Evolutionary conservation across 2,113 vertebrate genomes (phyloP).

Genomic region (Agelaius phoeniceus): DNA sequence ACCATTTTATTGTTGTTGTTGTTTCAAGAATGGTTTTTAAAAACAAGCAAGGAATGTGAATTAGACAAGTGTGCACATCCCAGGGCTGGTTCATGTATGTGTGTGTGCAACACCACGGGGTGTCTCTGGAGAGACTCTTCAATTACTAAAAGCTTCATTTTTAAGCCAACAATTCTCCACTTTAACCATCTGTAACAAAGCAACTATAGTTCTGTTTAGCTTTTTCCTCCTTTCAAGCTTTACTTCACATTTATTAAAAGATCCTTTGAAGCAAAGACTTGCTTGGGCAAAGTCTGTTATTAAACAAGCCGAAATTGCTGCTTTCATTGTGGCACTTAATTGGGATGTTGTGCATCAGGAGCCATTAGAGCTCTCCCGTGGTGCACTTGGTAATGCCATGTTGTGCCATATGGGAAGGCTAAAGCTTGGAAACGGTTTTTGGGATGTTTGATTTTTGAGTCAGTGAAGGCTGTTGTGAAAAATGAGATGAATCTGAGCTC

Average conservation of each 20-base stretch:
- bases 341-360: constrained; percentile 34
- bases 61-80: rapidly evolving
- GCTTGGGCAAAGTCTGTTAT: not conserved
- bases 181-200: not conserved
- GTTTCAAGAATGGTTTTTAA: not conserved
- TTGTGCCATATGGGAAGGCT: constrained; percentile 19
- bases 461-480: not conserved
- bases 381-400: not conserved
- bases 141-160: not conserved
- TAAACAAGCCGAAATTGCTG: constrained; percentile 7
- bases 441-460: not conserved
- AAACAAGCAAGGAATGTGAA: not conserved
- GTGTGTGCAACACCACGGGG: not conserved
- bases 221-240: not conserved
- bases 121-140: not conserved
- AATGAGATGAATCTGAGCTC: not conserved
- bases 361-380: constrained; percentile 15
- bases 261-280: not conserved
- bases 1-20: not conserved
- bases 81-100: not conserved
- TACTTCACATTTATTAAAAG: not conserved
- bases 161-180: not conserved
- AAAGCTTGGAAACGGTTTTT: not conserved
- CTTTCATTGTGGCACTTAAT: constrained; percentile 38
- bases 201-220: not conserved